Percentiles rank a stretch among this genome's conserved stretches.
phyloP scores from a whole-genome alignment of 2,888 invertebrate genomes.

The Himalopsyche anomala region DNA sequence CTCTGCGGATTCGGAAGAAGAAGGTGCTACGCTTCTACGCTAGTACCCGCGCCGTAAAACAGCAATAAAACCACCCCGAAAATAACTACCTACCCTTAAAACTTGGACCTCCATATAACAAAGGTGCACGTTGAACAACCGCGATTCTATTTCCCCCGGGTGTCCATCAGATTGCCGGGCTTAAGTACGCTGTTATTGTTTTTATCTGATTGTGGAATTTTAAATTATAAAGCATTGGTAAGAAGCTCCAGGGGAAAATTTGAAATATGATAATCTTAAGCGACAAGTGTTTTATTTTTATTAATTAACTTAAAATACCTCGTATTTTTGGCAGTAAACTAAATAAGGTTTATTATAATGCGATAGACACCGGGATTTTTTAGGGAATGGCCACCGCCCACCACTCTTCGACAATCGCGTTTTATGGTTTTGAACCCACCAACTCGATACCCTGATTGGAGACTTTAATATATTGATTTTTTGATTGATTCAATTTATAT shows the following conservation, averaged over 20 bases:
- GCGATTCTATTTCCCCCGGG: conserved; percentile 2
- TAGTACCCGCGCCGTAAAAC: conserved; percentile 2
- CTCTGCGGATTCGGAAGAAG: background rate
- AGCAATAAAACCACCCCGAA: conserved; percentile 7
- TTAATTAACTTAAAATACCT: background rate
- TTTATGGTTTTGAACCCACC: too few species aligned
- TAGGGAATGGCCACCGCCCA: too few species aligned
- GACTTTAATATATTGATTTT: too few species aligned
- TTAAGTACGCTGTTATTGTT: background rate
- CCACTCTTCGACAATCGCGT: too few species aligned
- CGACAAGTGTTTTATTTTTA: background rate
- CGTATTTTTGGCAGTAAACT: too few species aligned
- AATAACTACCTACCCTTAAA: conserved; percentile 29
- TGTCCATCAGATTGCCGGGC: conserved; percentile 13
- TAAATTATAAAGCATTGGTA: background rate
- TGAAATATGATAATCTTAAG: background rate
- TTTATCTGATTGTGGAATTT: conserved; percentile 21
- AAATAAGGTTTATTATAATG: too few species aligned
- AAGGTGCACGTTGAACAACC: conserved; percentile 15
- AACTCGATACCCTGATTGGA: too few species aligned
- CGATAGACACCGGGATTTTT: too few species aligned
- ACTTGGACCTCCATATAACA: background rate
- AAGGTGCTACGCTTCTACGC: conserved; percentile 29
- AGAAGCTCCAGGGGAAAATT: background rate
- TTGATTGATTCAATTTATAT: too few species aligned